Evolutionary conservation across 2,113 vertebrate species (phyloP).

Genomic region (Sorex araneus): DNA sequence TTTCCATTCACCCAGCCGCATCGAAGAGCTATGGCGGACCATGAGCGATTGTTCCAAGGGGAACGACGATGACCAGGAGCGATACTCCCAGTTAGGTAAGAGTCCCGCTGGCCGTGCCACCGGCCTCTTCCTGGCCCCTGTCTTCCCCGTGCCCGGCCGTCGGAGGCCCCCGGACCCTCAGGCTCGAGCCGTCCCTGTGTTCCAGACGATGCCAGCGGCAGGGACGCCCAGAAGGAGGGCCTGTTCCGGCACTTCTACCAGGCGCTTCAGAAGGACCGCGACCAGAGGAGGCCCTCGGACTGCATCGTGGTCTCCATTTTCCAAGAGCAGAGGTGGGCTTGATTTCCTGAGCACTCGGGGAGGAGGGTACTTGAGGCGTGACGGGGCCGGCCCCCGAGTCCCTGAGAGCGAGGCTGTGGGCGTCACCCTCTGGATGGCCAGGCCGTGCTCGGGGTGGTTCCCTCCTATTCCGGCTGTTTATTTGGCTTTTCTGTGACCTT

Average conservation of each 20-base stretch:
- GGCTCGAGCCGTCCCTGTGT: conserved; percentile 14
- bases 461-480: background rate
- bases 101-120: background rate
- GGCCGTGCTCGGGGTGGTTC: background rate
- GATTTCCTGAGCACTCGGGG: background rate
- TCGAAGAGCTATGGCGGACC: conserved; percentile 73
- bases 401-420: background rate
- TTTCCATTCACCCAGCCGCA: conserved; percentile 55
- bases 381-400: no score
- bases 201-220: conserved; percentile 73
- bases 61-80: conserved; percentile 55
- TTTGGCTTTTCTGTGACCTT: background rate
- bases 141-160: background rate
- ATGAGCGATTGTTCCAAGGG: conserved; percentile 67
- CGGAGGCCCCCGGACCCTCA: background rate
- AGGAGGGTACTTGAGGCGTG: no score
- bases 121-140: background rate
- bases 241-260: conserved; percentile 89
- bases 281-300: conserved; percentile 84
- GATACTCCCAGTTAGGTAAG: conserved; percentile 77
- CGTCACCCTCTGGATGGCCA: no score
- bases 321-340: conserved; percentile 88
- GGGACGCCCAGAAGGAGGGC: conserved; percentile 80
- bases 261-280: conserved; percentile 88
- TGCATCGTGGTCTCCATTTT: conserved; percentile 89